A percentile compares a stretch with the other conserved stretches of the same genome.
These are phyloP conservation scores for Ceratothoa steindachneri DNA, from an alignment of 2,888 invertebrate species.

Conservation along the genomic window DNA sequence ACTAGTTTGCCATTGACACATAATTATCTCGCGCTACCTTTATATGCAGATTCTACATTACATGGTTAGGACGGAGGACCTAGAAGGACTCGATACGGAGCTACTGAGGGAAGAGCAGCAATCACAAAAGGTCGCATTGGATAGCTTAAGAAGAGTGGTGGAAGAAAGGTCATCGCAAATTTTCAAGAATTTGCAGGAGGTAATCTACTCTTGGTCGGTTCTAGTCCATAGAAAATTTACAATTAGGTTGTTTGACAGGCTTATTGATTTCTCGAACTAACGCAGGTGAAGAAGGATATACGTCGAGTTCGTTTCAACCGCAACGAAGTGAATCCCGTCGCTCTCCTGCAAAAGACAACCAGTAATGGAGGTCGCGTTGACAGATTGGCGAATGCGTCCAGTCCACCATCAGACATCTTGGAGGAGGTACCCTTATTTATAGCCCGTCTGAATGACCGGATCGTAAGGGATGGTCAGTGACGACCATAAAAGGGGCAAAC, in stretches of 20 bases:
- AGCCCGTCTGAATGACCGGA: no score
- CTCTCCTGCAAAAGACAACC: neutral
- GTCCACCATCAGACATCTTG: constrained; percentile 2
- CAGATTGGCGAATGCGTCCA: neutral
- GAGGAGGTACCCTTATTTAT: neutral
- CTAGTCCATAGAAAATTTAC: no score
- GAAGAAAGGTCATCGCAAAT: neutral
- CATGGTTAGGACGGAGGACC: neutral
- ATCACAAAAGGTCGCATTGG: neutral
- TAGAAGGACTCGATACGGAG: neutral
- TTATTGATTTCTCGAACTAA: no score
- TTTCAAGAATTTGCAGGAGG: neutral
- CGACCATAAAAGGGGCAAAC: no score
- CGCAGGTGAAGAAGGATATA: neutral
- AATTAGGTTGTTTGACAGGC: no score
- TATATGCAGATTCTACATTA: neutral
- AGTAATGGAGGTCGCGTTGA: neutral
- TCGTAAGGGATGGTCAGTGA: no score
- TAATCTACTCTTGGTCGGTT: neutral
- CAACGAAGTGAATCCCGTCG: neutral
- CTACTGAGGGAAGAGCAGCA: neutral
- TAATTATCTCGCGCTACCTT: no score
- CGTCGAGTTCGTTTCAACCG: neutral
- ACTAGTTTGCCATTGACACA: no score
- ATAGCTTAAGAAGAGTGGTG: neutral